These are phyloP conservation scores for Acanthaster planci DNA, from an alignment of 35 echinoderm and acorn worm genomes.

Conservation along the genomic window DNA sequence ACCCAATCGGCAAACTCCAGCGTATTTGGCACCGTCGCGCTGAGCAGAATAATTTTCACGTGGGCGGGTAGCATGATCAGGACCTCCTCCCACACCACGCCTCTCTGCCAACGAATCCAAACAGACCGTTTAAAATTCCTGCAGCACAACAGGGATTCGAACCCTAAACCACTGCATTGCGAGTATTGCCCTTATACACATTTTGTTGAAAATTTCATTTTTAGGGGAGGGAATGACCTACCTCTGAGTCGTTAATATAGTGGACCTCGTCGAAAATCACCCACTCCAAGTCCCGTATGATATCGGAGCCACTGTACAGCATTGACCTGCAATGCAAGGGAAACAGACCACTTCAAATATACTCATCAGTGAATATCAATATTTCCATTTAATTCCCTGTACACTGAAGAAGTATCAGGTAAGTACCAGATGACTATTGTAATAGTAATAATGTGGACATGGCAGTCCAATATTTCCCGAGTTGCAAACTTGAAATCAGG, in stretches of 20 bases:
- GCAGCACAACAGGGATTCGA: neutral
- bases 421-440: too few relatives aligned
- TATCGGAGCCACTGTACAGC: slow-evolving; percentile 94
- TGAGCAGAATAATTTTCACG: slow-evolving; percentile 89
- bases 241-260: slow-evolving; percentile 97
- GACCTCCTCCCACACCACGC: slow-evolving; percentile 99
- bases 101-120: slow-evolving; percentile 62
- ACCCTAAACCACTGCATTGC: neutral
- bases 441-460: too few relatives aligned
- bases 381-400: too few relatives aligned
- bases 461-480: too few relatives aligned
- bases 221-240: slow-evolving; percentile 37
- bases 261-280: slow-evolving; percentile 99
- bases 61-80: slow-evolving; percentile 92
- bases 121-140: neutral
- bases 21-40: slow-evolving; percentile 97
- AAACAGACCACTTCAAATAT: too few relatives aligned
- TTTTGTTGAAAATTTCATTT: neutral
- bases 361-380: too few relatives aligned
- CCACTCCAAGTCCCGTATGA: slow-evolving; percentile 95
- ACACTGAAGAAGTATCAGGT: too few relatives aligned
- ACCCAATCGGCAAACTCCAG: slow-evolving; percentile 99
- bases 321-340: slow-evolving; percentile 69
- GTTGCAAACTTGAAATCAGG: too few relatives aligned
- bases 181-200: too few relatives aligned